A percentile compares a stretch with the other conserved stretches of the same genome.
Evolutionary conservation across 2,797 vertebrate genomes (phyloP).

Genomic region (Gambelia wislizenii): DNA sequence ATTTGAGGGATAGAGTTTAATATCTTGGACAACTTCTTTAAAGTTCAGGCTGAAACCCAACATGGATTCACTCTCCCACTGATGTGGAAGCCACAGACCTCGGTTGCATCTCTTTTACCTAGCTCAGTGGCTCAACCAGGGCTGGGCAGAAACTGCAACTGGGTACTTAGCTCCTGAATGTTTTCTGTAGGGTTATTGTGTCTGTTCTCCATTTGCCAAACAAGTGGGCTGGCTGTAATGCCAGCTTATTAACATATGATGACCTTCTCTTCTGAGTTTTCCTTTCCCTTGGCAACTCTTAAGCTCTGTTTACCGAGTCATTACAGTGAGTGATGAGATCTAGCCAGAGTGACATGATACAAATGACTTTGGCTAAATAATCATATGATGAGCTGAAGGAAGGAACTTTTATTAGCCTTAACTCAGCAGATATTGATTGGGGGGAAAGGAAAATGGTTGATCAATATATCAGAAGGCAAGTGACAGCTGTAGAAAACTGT

Average conservation of each 20-base stretch:
- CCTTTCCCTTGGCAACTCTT: constrained; percentile 73
- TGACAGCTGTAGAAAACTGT: constrained; percentile 65
- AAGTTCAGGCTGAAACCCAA: too few species aligned
- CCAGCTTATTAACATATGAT: constrained; percentile 49
- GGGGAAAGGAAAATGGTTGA: constrained; percentile 57
- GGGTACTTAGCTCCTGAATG: background rate
- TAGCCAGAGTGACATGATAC: constrained; percentile 66
- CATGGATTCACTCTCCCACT: too few species aligned
- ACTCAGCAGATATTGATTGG: constrained; percentile 67
- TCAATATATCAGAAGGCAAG: constrained; percentile 57
- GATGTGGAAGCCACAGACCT: too few species aligned
- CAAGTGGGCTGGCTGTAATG: background rate
- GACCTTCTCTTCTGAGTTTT: constrained; percentile 66
- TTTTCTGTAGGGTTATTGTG: background rate
- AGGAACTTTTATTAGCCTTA: constrained; percentile 71
- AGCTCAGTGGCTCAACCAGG: too few species aligned
- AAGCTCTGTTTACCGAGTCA: constrained; percentile 69
- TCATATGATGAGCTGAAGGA: constrained; percentile 70
- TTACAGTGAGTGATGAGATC: constrained; percentile 76
- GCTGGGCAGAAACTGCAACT: too few species aligned
- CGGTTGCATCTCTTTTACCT: too few species aligned
- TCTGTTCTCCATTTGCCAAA: background rate
- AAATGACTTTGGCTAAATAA: constrained; percentile 77
- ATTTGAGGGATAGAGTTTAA: too few species aligned
- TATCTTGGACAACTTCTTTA: too few species aligned